phyloP scores from a whole-genome alignment of 1,140 invertebrate species.

The Propsilocerus akamusi region DNA sequence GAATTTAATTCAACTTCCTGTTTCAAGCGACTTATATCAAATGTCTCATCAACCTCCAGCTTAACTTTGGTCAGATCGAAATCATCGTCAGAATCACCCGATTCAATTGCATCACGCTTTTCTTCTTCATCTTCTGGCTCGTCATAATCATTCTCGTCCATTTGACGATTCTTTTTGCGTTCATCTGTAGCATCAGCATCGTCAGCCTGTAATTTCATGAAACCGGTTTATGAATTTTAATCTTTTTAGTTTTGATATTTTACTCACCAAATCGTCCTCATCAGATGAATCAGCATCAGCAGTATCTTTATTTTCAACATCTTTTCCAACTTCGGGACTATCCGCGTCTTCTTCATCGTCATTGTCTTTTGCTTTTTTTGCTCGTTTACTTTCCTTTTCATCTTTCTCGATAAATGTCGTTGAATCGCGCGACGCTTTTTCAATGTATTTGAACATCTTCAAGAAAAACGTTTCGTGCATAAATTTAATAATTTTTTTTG shows the following conservation, averaged over 20 bases:
- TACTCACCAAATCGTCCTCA: constrained; percentile 24
- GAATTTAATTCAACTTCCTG: neutral
- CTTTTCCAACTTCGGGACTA: constrained; percentile 13
- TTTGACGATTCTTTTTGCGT: constrained; percentile 25
- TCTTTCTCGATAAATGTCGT: constrained; percentile 6
- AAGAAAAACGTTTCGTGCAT: constrained; percentile 44
- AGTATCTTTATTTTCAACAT: constrained; percentile 29
- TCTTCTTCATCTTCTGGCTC: constrained; percentile 31
- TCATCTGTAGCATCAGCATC: too few species aligned
- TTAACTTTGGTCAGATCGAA: constrained; percentile 6
- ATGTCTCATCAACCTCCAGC: constrained; percentile 20
- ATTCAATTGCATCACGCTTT: constrained; percentile 26
- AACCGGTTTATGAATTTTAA: neutral
- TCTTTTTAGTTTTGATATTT: neutral
- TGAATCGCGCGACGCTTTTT: constrained; percentile 24
- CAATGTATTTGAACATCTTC: constrained; percentile 35
- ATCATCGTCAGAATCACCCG: constrained; percentile 15
- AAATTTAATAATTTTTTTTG: constrained; percentile 44
- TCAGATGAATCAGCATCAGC: constrained; percentile 22
- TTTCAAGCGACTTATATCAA: constrained; percentile 15
- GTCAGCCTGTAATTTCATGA: neutral
- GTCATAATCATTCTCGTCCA: constrained; percentile 32
- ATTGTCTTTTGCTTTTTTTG: constrained; percentile 11
- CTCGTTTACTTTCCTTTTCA: constrained; percentile 18
- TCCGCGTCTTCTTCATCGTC: constrained; percentile 21